Evolutionary conservation across 35 echinoderm and acorn worm species (phyloP).

Genomic region (Antedon bifida): DNA sequence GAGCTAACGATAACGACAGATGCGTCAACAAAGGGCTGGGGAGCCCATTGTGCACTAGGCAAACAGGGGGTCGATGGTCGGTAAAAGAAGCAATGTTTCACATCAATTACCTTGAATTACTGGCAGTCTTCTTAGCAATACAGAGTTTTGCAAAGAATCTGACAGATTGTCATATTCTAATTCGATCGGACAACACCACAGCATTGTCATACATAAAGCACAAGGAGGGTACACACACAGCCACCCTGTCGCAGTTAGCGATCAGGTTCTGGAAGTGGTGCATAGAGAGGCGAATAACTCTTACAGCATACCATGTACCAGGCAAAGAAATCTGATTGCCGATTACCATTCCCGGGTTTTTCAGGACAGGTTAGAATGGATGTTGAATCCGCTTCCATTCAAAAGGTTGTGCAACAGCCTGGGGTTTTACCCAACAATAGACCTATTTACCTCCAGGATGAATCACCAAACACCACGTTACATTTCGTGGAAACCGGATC

Average conservation of each 20-base stretch:
- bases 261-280: constrained; percentile 13
- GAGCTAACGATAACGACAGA: constrained; percentile 9
- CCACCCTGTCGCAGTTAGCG: background rate
- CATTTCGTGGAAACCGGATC: constrained; percentile 10
- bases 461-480: constrained; percentile 6
- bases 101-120: constrained; percentile 16
- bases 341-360: background rate
- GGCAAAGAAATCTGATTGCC: background rate
- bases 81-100: constrained; percentile 1
- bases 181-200: constrained; percentile 13
- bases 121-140: too few relatives aligned
- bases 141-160: constrained; percentile 6
- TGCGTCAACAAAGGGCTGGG: too few relatives aligned
- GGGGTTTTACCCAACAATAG: constrained; percentile 1
- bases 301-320: constrained; percentile 21
- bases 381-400: background rate
- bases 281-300: constrained; percentile 10
- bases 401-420: background rate
- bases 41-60: background rate
- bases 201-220: constrained; percentile 6
- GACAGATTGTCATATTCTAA: constrained; percentile 7
- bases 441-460: constrained; percentile 18
- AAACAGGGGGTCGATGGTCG: constrained; percentile 10
- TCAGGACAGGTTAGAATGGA: background rate
- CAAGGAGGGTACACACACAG: constrained; percentile 12